Base-by-base conservation (phyloP, 2,888 invertebrate species). In the Perithous albicinctus region DNA sequence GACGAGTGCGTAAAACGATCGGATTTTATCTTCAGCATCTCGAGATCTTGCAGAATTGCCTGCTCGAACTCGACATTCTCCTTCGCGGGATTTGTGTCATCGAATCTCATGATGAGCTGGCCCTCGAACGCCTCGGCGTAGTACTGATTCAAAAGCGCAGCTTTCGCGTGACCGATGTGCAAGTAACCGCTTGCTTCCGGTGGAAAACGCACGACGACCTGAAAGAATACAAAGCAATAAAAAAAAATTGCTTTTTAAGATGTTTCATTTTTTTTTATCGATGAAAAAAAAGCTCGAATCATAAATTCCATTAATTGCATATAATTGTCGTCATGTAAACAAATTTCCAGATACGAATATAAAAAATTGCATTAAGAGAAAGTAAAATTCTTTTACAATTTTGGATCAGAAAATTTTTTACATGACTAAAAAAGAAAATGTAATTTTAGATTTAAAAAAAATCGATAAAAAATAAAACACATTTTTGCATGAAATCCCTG, bases 31-130 rank as follows among this genome's bases (percentile, higher is more conserved):
- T 99, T 96, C 64, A 99, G 93, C 95, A 99, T 94, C 84, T 96
- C 95, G 32, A 99, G 94, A 93, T 99, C 99, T 92, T 98, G 97
- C 73, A 99, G 93, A 89, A 99, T 99, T 0, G 98, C 99, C 94
- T 99, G 96, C 92, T 99, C 99, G 93, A 98, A 99, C 86, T 99
- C 97, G 0, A 96, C 97, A 88, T 98, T 98, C 91, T 99, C 99
- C 92, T 99, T 99, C 12, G 99, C 99, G 3, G 99, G 99, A 93
- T 99, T 99, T 4, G 99, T 99, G 92, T 99, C 99, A 93, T 99
- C 99, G 92, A 99, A 99, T 85, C 99, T 95, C 98, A 99, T 98
- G 82, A 99, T 97, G 0, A 99, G 95, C 91, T 97, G 97, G 0
- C 99, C 99, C 89, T 99, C 94, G 93, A 99, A 99, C 0, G 96